Evolutionary conservation across 2,888 invertebrate genomes (phyloP).

Genomic region (Luperina testacea): DNA sequence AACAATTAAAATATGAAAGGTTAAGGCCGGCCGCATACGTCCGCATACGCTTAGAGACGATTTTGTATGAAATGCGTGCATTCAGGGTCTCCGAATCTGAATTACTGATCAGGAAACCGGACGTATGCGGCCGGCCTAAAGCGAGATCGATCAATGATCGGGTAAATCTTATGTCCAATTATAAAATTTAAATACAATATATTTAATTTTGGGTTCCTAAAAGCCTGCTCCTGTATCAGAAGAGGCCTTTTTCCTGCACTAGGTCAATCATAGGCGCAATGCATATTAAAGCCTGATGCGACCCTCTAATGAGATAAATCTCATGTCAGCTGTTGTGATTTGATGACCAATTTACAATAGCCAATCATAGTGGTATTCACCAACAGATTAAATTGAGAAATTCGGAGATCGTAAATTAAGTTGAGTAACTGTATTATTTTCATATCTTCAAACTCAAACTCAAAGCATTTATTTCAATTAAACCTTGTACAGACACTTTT

Average conservation of each 20-base stretch:
- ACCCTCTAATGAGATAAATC: not conserved
- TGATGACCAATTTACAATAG: not conserved
- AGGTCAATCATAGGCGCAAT: not conserved
- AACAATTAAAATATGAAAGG: too few relatives aligned
- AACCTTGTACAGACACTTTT: too few relatives aligned
- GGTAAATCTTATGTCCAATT: not conserved
- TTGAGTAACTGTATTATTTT: not conserved
- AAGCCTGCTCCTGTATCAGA: not conserved
- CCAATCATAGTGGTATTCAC: not conserved
- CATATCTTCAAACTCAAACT: too few relatives aligned
- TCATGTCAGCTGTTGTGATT: not conserved
- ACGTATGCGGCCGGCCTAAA: too few relatives aligned
- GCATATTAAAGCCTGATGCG: not conserved
- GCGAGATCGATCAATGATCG: not conserved
- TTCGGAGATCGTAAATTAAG: not conserved
- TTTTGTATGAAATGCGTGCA: too few relatives aligned
- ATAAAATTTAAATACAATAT: not conserved
- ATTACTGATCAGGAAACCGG: too few relatives aligned
- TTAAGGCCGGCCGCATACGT: too few relatives aligned
- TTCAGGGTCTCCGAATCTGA: too few relatives aligned
- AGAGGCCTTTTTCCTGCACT: too few relatives aligned
- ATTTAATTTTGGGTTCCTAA: not conserved
- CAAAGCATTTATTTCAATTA: too few relatives aligned
- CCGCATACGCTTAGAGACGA: too few relatives aligned
- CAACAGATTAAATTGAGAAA: constrained; percentile 3